Evolutionary conservation across 2,113 vertebrate species (phyloP).

Genomic region (Loxodonta africana): DNA sequence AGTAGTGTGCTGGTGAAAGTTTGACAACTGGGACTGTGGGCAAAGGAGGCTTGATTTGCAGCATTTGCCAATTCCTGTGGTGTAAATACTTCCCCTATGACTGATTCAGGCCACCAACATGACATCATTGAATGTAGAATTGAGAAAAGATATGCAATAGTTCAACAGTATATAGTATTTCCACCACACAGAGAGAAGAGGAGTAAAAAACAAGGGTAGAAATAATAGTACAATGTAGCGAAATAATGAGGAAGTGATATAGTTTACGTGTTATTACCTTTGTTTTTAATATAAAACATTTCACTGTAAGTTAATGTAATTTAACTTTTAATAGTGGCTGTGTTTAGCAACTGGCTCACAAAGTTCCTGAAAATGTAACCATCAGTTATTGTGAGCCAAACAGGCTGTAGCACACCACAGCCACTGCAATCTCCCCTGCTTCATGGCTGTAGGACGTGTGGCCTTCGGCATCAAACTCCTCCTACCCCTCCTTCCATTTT

Average conservation of each 20-base stretch:
- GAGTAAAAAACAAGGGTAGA: not conserved
- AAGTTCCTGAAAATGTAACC: not conserved
- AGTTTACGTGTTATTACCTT: not conserved
- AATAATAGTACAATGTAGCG: not conserved
- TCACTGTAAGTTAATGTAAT: not conserved
- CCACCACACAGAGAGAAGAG: not conserved
- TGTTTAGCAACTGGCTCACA: not conserved
- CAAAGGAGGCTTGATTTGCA: not conserved
- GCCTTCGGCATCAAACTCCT: not conserved
- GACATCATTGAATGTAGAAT: not conserved
- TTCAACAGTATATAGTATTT: not conserved
- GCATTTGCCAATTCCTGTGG: not conserved
- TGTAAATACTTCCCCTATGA: not conserved
- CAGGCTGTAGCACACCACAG: not conserved
- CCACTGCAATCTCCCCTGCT: too few species aligned
- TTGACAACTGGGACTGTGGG: not conserved
- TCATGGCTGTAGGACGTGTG: not conserved
- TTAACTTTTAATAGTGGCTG: not conserved
- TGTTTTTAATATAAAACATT: slow-evolving; percentile 1
- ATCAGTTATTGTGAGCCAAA: not conserved
- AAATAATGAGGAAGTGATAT: not conserved
- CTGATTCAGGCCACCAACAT: not conserved
- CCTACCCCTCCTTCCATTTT: not conserved
- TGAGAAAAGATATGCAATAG: not conserved
- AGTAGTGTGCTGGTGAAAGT: not conserved